phyloP scores from a whole-genome alignment of 2,888 invertebrate genomes.

The Actias luna region DNA sequence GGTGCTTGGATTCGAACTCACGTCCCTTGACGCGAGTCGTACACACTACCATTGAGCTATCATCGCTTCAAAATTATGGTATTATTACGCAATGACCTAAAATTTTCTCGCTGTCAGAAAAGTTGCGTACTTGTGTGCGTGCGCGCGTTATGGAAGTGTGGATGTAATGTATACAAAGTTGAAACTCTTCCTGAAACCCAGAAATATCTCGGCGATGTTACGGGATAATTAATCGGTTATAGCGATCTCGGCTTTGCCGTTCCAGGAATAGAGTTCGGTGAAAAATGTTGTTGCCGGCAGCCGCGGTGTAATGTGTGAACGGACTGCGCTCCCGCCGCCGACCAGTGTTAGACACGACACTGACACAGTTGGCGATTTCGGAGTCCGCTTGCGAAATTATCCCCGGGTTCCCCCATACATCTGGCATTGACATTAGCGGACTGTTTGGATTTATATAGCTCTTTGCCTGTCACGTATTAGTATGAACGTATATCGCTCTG shows the following conservation, averaged over 20 bases:
- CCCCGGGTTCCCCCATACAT: conserved; percentile 32
- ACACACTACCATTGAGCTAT: too few relatives aligned
- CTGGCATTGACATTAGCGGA: conserved; percentile 37
- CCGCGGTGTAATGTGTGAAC: not conserved
- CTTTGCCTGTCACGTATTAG: too few relatives aligned
- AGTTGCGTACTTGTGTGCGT: not conserved
- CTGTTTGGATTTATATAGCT: conserved; percentile 15
- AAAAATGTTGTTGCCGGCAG: conserved; percentile 5
- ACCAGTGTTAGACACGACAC: conserved; percentile 31
- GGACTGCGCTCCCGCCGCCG: not conserved
- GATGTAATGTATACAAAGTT: not conserved
- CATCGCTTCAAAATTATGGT: too few relatives aligned
- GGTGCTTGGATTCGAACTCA: too few relatives aligned
- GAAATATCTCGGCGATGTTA: not conserved
- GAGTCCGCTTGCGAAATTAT: conserved; percentile 42
- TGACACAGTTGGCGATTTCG: conserved; percentile 49
- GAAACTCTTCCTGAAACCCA: conserved; percentile 8
- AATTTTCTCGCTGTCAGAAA: not conserved
- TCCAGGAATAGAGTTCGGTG: conserved; percentile 1
- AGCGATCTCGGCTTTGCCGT: not conserved
- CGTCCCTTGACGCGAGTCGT: too few relatives aligned
- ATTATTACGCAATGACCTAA: too few relatives aligned
- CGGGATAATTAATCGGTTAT: not conserved
- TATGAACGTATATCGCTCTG: too few relatives aligned
- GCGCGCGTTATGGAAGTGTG: too few relatives aligned